These are phyloP conservation scores for Drosophila recens DNA, from an alignment of 2,888 invertebrate genomes.

Conservation along the genomic window DNA sequence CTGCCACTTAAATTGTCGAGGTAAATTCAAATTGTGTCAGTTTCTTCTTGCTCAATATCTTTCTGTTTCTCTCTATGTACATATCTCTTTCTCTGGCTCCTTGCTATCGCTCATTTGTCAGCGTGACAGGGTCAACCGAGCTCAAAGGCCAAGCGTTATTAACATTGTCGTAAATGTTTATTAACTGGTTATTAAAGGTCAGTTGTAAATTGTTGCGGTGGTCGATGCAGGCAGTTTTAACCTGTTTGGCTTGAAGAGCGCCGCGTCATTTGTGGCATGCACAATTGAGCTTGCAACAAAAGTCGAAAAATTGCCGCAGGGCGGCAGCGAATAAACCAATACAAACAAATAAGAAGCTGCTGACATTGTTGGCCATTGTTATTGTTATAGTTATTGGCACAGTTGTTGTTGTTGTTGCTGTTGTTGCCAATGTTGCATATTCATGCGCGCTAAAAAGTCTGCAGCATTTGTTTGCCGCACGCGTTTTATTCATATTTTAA, in stretches of 20 bases:
- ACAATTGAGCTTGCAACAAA: conserved; percentile 52
- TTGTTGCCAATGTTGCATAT: conserved; percentile 48
- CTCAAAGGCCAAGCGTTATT: not conserved
- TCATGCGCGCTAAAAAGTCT: conserved; percentile 51
- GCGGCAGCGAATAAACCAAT: conserved; percentile 27
- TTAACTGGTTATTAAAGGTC: conserved; percentile 28
- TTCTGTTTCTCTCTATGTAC: not conserved
- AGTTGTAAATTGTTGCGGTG: not conserved
- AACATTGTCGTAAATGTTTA: conserved; percentile 1
- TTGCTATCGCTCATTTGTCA: not conserved
- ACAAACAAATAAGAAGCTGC: conserved; percentile 28
- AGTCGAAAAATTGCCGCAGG: conserved; percentile 47
- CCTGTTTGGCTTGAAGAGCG: conserved; percentile 28
- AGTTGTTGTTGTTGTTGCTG: conserved; percentile 10
- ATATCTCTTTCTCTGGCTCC: not conserved
- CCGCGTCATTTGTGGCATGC: conserved; percentile 41
- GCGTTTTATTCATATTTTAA: conserved; percentile 35
- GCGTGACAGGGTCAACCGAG: not conserved
- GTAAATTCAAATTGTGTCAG: no score
- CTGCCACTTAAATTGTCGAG: no score
- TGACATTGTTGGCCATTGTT: conserved; percentile 36
- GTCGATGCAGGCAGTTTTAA: conserved; percentile 12
- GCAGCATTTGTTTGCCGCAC: conserved; percentile 43
- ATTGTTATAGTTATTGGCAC: conserved; percentile 12
- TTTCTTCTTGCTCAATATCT: no score